Base-by-base conservation (phyloP, 2,888 invertebrate species). In the Eugnorisma glareosa region DNA sequence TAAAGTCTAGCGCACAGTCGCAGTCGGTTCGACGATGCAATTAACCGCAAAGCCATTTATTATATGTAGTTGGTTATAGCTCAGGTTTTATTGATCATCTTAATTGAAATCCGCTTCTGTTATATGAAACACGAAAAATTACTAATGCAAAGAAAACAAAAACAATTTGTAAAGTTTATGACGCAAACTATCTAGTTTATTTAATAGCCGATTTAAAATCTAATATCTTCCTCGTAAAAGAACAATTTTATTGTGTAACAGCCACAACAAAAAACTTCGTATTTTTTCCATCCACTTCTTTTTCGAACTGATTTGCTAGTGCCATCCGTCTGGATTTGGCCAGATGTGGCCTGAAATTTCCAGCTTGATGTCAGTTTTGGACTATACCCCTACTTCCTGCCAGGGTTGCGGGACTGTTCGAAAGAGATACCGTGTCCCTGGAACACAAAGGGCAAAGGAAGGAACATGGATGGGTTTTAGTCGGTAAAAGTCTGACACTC, bases 1-100 rank as follows among this genome's bases (percentile, higher is more conserved):
- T 35, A 63, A 37, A 59, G 40, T 61, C 59, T 69, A n/a, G 40
- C 51, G 7, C 35, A 24, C 51, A 31, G n/a, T 11, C 40, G n/a
- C 51, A 37, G 37, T 24, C 45, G 35, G 59, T 51, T 51, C 37
- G 51, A 59, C 67, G 45, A n/a, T 69, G 64, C 68, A 83, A 73
- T 83, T 59, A 68, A 72, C 35, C 3, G 64, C 45, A 43, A 45
- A 28, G 37, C 18, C 31, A 37, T 51, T 6, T 28, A 70, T 13
- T n/a, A 67, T 48, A 61, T n/a, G 63, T 48, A 61, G 18, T 31
- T 48, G 45, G 1, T 59, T 63, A 45, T 61, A 67, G 18, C 18
- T 37, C 48, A 31, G n/a, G 66, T 83, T 83, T 72, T 83, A 71
- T 67, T 78, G 18, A 67, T 72, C 13, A 61, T 48, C 64, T 67